phyloP scores from a whole-genome alignment of 2,888 invertebrate species.

The Sarcophaga carnaria region DNA sequence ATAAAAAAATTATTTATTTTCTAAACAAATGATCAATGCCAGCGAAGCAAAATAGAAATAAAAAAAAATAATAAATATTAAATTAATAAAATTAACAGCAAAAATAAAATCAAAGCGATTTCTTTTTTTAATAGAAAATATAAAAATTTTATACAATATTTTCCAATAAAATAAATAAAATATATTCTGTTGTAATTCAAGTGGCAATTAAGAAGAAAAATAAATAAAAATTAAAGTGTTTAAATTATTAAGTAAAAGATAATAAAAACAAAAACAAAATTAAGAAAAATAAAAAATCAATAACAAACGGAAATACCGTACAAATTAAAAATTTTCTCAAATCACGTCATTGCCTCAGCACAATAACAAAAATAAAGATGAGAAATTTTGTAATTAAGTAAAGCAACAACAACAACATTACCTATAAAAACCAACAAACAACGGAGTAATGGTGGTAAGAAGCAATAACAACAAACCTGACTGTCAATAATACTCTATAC shows the following conservation, averaged over 20 bases:
- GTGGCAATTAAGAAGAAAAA: conserved; percentile 6
- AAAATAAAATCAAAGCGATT: not conserved
- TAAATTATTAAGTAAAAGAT: not conserved
- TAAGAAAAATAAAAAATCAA: not conserved
- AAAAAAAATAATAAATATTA: not conserved
- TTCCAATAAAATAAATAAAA: not conserved
- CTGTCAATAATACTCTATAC: too few species aligned
- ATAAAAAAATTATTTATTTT: not conserved
- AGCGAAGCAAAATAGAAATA: not conserved
- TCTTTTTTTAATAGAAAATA: not conserved
- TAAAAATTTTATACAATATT: not conserved
- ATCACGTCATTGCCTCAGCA: conserved; percentile 49
- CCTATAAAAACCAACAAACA: conserved; percentile 4
- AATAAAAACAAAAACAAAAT: conserved; percentile 2
- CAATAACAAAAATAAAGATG: not conserved
- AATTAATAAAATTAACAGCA: not conserved
- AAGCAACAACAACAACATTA: not conserved
- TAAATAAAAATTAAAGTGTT: conserved; percentile 11
- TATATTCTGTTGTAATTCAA: conserved; percentile 14
- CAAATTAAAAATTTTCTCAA: not conserved
- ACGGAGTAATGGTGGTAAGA: not conserved
- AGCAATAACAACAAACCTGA: not conserved
- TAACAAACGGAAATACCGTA: conserved; percentile 23
- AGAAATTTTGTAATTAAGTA: conserved; percentile 9
- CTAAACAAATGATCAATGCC: not conserved